Evolutionary conservation across 2,888 invertebrate species (phyloP).

Genomic region (Bembecia ichneumoniformis): DNA sequence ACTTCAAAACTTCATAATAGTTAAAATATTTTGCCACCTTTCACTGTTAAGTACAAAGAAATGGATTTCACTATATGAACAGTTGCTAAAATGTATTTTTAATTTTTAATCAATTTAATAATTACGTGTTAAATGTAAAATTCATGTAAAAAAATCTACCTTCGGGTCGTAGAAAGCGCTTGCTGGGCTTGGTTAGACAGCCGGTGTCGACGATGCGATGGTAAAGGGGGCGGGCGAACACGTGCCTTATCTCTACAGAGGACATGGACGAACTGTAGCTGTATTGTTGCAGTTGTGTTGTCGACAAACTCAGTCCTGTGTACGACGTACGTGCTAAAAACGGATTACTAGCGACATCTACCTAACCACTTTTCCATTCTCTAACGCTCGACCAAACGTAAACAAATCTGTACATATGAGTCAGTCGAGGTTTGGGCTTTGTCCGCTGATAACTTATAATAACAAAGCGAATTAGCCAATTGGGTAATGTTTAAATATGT

Average conservation of each 20-base stretch:
- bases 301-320: too few species aligned
- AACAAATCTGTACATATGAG: neutral
- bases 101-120: too few species aligned
- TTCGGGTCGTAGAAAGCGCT: constrained; percentile 24
- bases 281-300: neutral
- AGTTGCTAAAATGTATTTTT: too few species aligned
- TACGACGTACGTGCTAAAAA: neutral
- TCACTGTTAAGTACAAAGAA: too few species aligned
- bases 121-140: too few species aligned
- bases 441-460: too few species aligned
- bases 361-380: neutral
- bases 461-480: too few species aligned
- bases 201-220: constrained; percentile 19
- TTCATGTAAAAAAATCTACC: constrained; percentile 14
- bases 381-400: neutral
- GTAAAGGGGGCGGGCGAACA: constrained; percentile 14
- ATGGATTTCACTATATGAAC: too few species aligned
- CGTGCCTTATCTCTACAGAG: constrained; percentile 34
- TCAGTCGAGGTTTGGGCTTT: neutral
- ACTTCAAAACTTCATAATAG: too few species aligned
- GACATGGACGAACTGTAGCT: constrained; percentile 21
- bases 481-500: too few species aligned
- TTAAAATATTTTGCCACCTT: too few species aligned
- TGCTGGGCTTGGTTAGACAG: neutral
- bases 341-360: neutral